Evolutionary conservation across 2,888 invertebrate genomes (phyloP), one percentile per base, ranked within the genome.

Genomic region (Himalopsyche japonica): DNA sequence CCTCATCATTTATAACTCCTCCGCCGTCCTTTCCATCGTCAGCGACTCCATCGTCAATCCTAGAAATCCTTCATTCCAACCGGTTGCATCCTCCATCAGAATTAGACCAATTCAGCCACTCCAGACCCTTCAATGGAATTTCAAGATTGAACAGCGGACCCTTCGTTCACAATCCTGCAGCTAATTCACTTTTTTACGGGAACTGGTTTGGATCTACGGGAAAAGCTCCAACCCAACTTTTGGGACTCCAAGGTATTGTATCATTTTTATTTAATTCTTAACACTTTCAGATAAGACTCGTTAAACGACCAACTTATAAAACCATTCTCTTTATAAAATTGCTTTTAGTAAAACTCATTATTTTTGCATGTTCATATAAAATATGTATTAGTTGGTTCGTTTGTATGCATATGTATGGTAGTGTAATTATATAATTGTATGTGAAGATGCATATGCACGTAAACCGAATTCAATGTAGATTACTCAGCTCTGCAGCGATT

Each of bases 181-280:
- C 82, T 20, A 78, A 84, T 5, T 87, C 87, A 47, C 86, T 89
- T 8, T 84, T 89, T 0, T 88, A 89, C 83, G 87, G 88, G 48
- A 88, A 89, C 87, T 89, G 89, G 89, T 88, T 90, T 83, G 88
- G 89, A 83, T 86, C 88, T 81, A 87, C 88, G 24, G 87, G 89
- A 6, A 90, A 91, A 86, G 88, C 89, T 81, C 88, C 92, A 37
- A 90, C 90, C 84, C 93, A 93, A 86, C 89, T 95, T 77, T 93
- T 95, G 87, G 94, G 94, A 87, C 89, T 94, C 64, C 94, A 95
- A 93, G 94, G 95, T 95, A 91, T 90, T 88, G 88, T 0, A 43
- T 1, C 1, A 15, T 8, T 32, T 32, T 32, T 4, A 4, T 32
- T 32, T 6, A 32, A 32, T 32, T 32, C 6, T 32, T 6, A 32